A percentile compares a stretch with the other conserved stretches of the same genome.
Evolutionary conservation across 2,113 vertebrate species (phyloP).

Genomic region (Atherinomorus stipes): DNA sequence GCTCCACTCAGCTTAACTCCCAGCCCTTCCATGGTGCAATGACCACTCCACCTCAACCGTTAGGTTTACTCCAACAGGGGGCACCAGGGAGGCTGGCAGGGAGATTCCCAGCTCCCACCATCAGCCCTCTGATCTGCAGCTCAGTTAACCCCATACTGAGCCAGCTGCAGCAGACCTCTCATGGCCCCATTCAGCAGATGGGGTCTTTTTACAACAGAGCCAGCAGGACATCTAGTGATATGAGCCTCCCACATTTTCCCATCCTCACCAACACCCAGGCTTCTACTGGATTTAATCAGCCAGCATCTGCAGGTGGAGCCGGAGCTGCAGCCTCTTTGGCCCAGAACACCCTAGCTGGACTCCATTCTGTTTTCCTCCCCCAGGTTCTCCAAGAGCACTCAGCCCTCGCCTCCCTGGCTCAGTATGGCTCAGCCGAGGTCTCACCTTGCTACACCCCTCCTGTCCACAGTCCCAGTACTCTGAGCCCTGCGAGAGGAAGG

Average conservation of each 20-base stretch:
- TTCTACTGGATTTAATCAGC: conserved; percentile 79
- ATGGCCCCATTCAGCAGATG: conserved; percentile 76
- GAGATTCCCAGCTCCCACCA: conserved; percentile 72
- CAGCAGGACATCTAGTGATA: conserved; percentile 74
- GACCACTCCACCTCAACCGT: conserved; percentile 59
- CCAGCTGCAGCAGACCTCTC: conserved; percentile 85
- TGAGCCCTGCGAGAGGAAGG: conserved; percentile 85
- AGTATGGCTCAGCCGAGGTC: conserved; percentile 78
- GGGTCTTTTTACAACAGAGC: conserved; percentile 80
- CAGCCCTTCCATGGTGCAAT: conserved; percentile 71
- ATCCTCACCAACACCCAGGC: conserved; percentile 81
- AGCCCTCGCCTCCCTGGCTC: conserved; percentile 83
- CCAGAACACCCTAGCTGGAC: conserved; percentile 84
- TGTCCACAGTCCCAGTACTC: conserved; percentile 83
- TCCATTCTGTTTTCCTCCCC: conserved; percentile 82
- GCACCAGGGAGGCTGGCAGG: conserved; percentile 56
- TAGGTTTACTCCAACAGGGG: conserved; percentile 77
- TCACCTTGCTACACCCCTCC: conserved; percentile 86
- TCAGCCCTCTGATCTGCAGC: conserved; percentile 82
- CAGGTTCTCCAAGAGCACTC: conserved; percentile 86
- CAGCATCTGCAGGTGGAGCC: conserved; percentile 44
- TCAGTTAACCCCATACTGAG: conserved; percentile 85
- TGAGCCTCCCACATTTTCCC: conserved; percentile 82
- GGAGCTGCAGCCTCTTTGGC: conserved; percentile 79
- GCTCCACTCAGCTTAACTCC: conserved; percentile 77